phyloP scores from a whole-genome alignment of 1,140 invertebrate genomes.

The Saccostrea glomerata region DNA sequence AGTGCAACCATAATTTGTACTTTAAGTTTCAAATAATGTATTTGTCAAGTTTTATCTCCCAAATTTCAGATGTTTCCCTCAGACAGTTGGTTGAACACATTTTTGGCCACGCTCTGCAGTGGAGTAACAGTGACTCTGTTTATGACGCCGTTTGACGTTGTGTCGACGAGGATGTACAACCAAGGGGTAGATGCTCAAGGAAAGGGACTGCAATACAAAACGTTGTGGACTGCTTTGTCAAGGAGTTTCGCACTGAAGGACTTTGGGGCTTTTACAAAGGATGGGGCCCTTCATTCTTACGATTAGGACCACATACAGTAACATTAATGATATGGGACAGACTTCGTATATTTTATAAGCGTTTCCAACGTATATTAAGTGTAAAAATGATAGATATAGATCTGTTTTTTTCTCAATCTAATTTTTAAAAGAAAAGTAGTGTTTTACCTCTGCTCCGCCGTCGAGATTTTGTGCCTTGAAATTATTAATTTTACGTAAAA shows the following conservation, averaged over 20 bases:
- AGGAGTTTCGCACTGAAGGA: slow-evolving; percentile 87
- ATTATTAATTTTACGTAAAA: no score
- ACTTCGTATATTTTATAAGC: slow-evolving; percentile 79
- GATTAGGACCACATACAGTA: slow-evolving; percentile 90
- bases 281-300: slow-evolving; percentile 87
- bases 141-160: slow-evolving; percentile 94
- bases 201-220: slow-evolving; percentile 85
- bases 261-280: slow-evolving; percentile 91
- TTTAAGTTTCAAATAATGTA: not conserved
- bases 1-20: no score
- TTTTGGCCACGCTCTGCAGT: slow-evolving; percentile 87
- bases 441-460: no score
- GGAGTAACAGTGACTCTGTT: slow-evolving; percentile 88
- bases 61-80: slow-evolving; percentile 80
- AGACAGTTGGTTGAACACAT: slow-evolving; percentile 84
- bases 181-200: slow-evolving; percentile 83
- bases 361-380: slow-evolving; percentile 46
- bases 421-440: no score
- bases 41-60: not conserved
- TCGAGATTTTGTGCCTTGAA: no score
- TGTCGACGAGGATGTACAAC: slow-evolving; percentile 93
- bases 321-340: slow-evolving; percentile 91
- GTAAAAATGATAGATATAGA: no score
- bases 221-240: slow-evolving; percentile 86
- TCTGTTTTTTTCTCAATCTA: no score